Evolutionary conservation across 2,888 invertebrate species (phyloP).

Genomic region (Polydrusus tereticollis): DNA sequence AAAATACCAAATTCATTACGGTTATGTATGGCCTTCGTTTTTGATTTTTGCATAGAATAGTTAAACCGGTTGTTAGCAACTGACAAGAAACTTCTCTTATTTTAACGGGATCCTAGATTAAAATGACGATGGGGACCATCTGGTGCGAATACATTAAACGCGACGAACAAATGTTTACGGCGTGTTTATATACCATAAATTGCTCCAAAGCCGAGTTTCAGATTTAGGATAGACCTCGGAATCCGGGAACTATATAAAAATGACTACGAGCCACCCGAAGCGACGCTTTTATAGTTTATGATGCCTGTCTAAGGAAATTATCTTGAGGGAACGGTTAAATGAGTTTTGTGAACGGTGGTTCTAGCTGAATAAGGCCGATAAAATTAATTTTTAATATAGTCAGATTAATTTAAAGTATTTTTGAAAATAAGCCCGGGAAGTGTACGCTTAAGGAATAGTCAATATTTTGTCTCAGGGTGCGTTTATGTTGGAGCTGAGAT

Average conservation of each 20-base stretch:
- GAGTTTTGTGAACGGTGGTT: neutral
- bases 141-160: conserved; percentile 40
- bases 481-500: too few species aligned
- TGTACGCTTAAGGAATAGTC: too few species aligned
- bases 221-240: conserved; percentile 30
- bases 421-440: too few species aligned
- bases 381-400: neutral
- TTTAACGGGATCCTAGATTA: conserved; percentile 33
- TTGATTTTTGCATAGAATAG: conserved; percentile 1
- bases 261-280: conserved; percentile 3
- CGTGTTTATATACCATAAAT: conserved; percentile 41
- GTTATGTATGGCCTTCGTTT: neutral
- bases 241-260: conserved; percentile 25
- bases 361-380: neutral
- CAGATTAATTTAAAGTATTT: too few species aligned
- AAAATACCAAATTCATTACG: too few species aligned
- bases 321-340: neutral
- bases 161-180: conserved; percentile 37
- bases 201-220: conserved; percentile 27
- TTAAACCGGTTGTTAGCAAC: conserved; percentile 24
- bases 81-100: conserved; percentile 30
- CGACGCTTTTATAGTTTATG: conserved; percentile 7
- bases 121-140: conserved; percentile 37
- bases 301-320: conserved; percentile 8
- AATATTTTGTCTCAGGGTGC: too few species aligned